A percentile compares a stretch with the other conserved stretches of the same genome.
These are phyloP conservation scores for Heliconius eleuchia DNA, from an alignment of 1,140 invertebrate species.

Conservation along the genomic window DNA sequence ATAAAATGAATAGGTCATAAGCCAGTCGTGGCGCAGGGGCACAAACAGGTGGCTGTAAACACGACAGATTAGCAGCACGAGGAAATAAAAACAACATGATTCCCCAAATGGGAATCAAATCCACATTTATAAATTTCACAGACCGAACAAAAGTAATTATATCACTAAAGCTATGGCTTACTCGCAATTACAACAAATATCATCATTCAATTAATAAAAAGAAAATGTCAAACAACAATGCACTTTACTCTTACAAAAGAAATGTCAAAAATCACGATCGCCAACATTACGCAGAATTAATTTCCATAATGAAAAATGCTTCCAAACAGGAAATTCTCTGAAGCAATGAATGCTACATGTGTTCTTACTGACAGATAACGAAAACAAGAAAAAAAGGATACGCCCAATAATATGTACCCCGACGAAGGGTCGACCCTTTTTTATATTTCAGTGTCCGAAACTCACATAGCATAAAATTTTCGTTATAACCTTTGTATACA, in stretches of 20 bases:
- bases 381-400: conserved; percentile 47
- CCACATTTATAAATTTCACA: too few relatives aligned
- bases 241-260: neutral
- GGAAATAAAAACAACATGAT: too few relatives aligned
- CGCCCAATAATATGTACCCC: conserved; percentile 47
- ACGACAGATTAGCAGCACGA: too few relatives aligned
- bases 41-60: too few relatives aligned
- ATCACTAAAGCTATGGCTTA: too few relatives aligned
- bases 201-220: too few relatives aligned
- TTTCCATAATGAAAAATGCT: conserved; percentile 7
- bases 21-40: too few relatives aligned
- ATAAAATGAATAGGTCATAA: too few relatives aligned
- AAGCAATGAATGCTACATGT: conserved; percentile 39
- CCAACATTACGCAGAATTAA: neutral
- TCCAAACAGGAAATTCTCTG: neutral
- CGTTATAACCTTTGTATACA: conserved; percentile 39
- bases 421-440: conserved; percentile 46
- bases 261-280: neutral
- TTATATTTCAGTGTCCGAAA: conserved; percentile 47
- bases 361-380: conserved; percentile 44
- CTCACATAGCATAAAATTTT: conserved; percentile 49
- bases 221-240: neutral
- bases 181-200: too few relatives aligned
- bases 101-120: too few relatives aligned
- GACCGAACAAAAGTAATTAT: too few relatives aligned